Base-by-base conservation (phyloP, 2,888 invertebrate species). In the Euspilapteryx auroguttella region DNA sequence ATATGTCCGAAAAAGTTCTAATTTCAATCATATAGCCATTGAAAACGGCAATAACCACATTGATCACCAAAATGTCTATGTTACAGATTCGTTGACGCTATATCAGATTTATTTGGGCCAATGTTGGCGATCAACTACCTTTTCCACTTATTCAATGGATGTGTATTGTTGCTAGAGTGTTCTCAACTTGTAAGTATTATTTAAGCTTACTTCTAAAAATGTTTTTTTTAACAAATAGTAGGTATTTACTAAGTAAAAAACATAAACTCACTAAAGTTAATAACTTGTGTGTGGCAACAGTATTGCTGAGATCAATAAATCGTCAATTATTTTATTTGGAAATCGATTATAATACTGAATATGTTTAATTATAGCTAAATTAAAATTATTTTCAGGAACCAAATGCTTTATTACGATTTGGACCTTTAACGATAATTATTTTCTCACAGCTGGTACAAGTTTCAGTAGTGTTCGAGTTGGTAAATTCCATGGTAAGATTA, bases 61-160 rank as follows among this genome's bases (percentile, higher is more conserved):
- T 11, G 6, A n/a, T n/a, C n/a, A n/a, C n/a, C n/a, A n/a, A n/a
- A n/a, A n/a, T n/a, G n/a, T n/a, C n/a, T n/a, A n/a, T n/a, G n/a
- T 17, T 10, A 9, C 10, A 26, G 26, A 5, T 26, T 26, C 14
- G 17, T 17, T 4, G 26, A 15, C 12, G n/a, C 11, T 9, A 17
- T 26, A 14, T 26, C 26, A 12, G 4, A 6, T 2, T 10, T 26
- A 8, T 26, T 26, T 13, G 26, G 26, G 13, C 15, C 26, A 1
- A 26, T 26, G 26, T 17, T 26, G 15, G 26, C 15, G n/a, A 8
- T 26, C 7, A 17, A 26, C 17, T 15, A 15, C 13, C 11, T 14
- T 9, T 14, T 26, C 12, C 26, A 26, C 4, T 14, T 26, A 26
- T 2, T 26, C 17, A 26, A 17, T 26, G 15, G 26, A 9, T 26